Percentiles rank a stretch among this genome's conserved stretches.
These are phyloP conservation scores for Epizoanthus rinbou DNA, from an alignment of 92 coral and sea anemone genomes.

Conservation along the genomic window DNA sequence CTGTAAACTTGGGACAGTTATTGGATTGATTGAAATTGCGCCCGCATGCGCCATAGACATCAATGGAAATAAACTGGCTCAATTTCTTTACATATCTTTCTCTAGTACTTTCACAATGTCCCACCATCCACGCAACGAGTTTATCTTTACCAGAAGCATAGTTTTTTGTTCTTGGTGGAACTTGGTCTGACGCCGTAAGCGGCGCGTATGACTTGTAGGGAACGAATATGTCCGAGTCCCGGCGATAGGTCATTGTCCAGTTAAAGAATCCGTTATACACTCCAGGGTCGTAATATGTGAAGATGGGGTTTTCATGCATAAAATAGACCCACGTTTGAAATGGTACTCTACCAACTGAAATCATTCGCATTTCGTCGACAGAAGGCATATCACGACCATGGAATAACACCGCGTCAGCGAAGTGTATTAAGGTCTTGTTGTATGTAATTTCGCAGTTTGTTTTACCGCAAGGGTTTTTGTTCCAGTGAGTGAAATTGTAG, in stretches of 20 bases:
- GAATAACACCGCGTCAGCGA: conserved; percentile 84
- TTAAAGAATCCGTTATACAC: conserved; percentile 73
- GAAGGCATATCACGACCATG: conserved; percentile 86
- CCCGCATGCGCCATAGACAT: conserved; percentile 79
- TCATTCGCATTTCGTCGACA: conserved; percentile 49
- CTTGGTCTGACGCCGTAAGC: conserved; percentile 37
- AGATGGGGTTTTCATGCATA: conserved; percentile 83
- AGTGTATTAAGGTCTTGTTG: conserved; percentile 59
- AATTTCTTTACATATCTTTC: conserved; percentile 68
- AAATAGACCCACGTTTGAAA: conserved; percentile 86
- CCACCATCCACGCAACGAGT: conserved; percentile 79
- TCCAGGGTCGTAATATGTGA: conserved; percentile 54
- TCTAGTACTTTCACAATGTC: conserved; percentile 73
- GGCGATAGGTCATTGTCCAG: conserved; percentile 96
- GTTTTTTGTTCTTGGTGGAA: conserved; percentile 26
- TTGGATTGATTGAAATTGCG: conserved; percentile 71
- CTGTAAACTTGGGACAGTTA: conserved; percentile 44
- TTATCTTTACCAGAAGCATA: conserved; percentile 78
- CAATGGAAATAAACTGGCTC: conserved; percentile 57
- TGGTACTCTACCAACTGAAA: conserved; percentile 34
- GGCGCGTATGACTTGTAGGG: conserved; percentile 74
- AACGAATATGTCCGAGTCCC: conserved; percentile 87
- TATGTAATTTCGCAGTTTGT: conserved; percentile 72
- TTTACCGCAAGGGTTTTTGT: conserved; percentile 57
- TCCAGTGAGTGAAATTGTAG: conserved; percentile 77